These are phyloP conservation scores for Crotophaga sulcirostris DNA, from an alignment of 2,113 vertebrate genomes.

Conservation along the genomic window DNA sequence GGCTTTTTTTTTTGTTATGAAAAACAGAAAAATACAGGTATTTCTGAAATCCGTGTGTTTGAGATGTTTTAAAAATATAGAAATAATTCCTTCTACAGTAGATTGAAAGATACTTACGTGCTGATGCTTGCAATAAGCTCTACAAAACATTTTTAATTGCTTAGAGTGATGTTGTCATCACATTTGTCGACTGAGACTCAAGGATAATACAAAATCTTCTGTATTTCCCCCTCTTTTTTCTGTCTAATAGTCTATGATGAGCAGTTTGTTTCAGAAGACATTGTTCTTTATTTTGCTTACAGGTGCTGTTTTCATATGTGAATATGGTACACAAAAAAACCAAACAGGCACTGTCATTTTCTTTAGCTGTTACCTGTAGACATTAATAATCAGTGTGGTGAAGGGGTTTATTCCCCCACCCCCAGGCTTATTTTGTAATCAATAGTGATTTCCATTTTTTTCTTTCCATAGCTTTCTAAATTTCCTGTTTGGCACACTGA, in stretches of 20 bases:
- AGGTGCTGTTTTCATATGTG: background rate
- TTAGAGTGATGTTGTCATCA: background rate
- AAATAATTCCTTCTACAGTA: background rate
- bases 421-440: conserved; percentile 9
- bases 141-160: background rate
- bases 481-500: background rate
- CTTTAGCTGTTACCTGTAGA: background rate
- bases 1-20: background rate
- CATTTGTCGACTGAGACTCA: background rate
- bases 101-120: background rate
- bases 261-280: background rate
- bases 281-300: background rate
- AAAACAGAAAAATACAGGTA: background rate
- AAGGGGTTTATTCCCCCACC: background rate
- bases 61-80: background rate
- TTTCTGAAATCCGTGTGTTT: background rate
- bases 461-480: background rate
- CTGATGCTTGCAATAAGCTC: background rate
- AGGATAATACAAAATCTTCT: background rate
- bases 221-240: background rate
- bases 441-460: background rate
- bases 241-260: background rate
- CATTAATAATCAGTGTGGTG: background rate
- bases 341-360: background rate
- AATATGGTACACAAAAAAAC: background rate